Evolutionary conservation across 2,888 invertebrate genomes (phyloP).

Genomic region (Nephrotoma guestfalica): DNA sequence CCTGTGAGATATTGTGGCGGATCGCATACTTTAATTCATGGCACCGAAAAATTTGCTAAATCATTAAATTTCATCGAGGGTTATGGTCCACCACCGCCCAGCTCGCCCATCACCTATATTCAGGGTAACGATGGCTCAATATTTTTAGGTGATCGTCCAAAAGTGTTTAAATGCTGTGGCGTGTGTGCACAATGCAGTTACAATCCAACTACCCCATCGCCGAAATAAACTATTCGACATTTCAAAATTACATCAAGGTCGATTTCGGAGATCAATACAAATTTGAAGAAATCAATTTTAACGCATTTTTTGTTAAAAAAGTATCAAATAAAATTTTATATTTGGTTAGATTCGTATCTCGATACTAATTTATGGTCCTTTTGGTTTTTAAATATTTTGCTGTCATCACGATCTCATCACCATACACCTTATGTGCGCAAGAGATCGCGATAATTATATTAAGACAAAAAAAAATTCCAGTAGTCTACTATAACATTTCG

Average conservation of each 20-base stretch:
- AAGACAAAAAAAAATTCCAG: not conserved
- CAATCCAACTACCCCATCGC: not conserved
- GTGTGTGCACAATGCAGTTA: not conserved
- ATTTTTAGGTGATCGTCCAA: not conserved
- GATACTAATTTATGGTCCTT: not conserved
- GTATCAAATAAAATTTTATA: not conserved
- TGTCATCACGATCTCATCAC: not conserved
- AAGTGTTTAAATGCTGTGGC: not conserved
- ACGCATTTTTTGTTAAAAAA: not conserved
- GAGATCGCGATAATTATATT: not conserved
- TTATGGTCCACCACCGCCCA: not conserved
- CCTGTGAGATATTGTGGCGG: conserved; percentile 14
- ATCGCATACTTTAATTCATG: conserved; percentile 14
- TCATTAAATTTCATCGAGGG: conserved; percentile 19
- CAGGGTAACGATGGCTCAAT: not conserved
- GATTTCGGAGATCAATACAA: not conserved
- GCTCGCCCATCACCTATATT: not conserved
- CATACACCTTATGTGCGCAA: not conserved
- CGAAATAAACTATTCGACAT: not conserved
- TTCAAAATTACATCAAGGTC: not conserved
- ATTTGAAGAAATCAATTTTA: not conserved
- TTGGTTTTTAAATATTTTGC: not conserved
- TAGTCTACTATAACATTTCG: not conserved
- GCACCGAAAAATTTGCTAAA: conserved; percentile 18
- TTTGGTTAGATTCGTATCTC: not conserved